Conservation (phyloP, 2,797 vertebrate species). For the Epinephelus awoara region DNA sequence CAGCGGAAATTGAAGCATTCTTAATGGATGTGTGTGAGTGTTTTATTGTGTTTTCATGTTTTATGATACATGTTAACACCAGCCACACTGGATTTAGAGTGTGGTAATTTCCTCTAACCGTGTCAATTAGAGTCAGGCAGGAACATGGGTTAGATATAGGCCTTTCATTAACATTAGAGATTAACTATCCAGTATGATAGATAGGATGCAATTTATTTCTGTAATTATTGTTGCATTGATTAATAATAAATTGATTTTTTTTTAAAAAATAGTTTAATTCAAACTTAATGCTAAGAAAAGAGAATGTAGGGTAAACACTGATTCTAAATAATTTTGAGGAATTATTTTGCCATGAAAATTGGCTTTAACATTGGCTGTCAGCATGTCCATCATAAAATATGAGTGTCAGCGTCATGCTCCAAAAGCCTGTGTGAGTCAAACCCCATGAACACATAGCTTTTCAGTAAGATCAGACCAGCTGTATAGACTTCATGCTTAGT, state of each 20-base stretch:
- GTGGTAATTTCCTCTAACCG: slow-evolving; percentile 70
- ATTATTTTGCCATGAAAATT: neutral
- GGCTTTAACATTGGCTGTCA: neutral
- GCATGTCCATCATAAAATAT: neutral
- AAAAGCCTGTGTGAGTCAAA: slow-evolving; percentile 3
- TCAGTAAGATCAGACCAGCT: neutral
- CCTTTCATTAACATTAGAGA: slow-evolving; percentile 70
- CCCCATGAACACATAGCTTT: neutral
- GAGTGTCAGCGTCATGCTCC: neutral
- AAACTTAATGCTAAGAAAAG: slow-evolving; percentile 13
- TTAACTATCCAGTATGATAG: slow-evolving; percentile 57
- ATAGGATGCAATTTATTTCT: slow-evolving; percentile 64
- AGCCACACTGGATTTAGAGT: slow-evolving; percentile 56
- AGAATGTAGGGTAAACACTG: neutral
- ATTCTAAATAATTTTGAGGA: neutral
- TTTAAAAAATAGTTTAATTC: slow-evolving; percentile 19
- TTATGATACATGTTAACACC: slow-evolving; percentile 79
- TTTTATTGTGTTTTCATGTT: slow-evolving; percentile 81
- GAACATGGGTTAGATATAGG: slow-evolving; percentile 56
- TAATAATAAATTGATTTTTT: slow-evolving; percentile 52
- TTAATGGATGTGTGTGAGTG: slow-evolving; percentile 74
- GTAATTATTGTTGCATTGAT: slow-evolving; percentile 51
- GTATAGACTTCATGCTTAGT: neutral
- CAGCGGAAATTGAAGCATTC: slow-evolving; percentile 72
- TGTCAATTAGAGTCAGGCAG: slow-evolving; percentile 72